These are phyloP conservation scores for Brachionus paranguensis DNA, from an alignment of 1,140 invertebrate genomes.

Conservation along the genomic window DNA sequence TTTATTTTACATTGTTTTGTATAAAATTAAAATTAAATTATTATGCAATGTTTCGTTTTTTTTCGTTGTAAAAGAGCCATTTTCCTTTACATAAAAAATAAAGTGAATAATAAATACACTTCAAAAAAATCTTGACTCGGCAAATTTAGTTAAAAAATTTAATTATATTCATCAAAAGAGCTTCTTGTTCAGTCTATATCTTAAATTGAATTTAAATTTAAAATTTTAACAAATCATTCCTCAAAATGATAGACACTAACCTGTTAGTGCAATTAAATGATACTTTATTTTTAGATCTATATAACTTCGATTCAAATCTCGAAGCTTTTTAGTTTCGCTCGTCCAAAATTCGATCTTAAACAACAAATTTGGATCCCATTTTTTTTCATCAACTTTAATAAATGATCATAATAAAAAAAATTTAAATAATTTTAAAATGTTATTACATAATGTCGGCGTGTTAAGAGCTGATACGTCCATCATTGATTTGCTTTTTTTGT, in stretches of 20 bases:
- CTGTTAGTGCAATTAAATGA: not conserved
- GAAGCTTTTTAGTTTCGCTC: not conserved
- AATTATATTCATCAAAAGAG: too few relatives aligned
- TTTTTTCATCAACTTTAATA: constrained; percentile 21
- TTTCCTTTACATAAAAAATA: not conserved
- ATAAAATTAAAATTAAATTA: not conserved
- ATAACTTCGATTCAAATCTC: not conserved
- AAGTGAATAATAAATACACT: not conserved
- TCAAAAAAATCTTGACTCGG: not conserved
- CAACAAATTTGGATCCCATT: not conserved
- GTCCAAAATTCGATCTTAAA: not conserved
- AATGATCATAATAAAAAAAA: not conserved
- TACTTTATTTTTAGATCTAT: not conserved
- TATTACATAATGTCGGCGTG: not conserved
- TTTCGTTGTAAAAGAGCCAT: not conserved
- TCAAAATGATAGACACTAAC: not conserved
- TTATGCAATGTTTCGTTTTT: not conserved
- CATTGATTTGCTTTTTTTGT: not conserved
- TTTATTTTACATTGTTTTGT: not conserved
- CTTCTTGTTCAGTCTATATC: constrained; percentile 1
- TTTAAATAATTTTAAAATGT: not conserved
- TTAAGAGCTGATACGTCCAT: not conserved
- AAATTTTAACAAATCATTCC: not conserved
- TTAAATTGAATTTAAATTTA: not conserved
- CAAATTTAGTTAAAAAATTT: not conserved